Evolutionary conservation across 2,888 invertebrate species (phyloP).

Genomic region (Notocelia uddmanniana): DNA sequence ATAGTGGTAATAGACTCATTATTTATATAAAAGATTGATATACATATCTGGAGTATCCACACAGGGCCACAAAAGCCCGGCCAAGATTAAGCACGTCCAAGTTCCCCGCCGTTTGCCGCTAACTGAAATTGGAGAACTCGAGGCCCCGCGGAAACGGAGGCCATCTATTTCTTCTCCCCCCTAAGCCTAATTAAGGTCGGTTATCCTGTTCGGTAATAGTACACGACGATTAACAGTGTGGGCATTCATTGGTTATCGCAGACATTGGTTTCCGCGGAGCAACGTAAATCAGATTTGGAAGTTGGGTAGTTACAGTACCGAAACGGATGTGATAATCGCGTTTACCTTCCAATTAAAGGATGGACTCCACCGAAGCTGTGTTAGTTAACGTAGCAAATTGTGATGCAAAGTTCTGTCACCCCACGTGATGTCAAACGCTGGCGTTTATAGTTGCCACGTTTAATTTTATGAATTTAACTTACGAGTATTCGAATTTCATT

Average conservation of each 20-base stretch:
- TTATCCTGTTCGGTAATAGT: constrained; percentile 58
- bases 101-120: constrained; percentile 62
- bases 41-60: constrained; percentile 18
- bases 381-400: background rate
- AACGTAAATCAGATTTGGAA: constrained; percentile 2
- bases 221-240: constrained; percentile 48
- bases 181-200: constrained; percentile 62
- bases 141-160: constrained; percentile 60
- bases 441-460: too few species aligned
- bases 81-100: constrained; percentile 60
- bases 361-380: background rate
- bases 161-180: constrained; percentile 62
- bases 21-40: constrained; percentile 34
- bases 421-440: too few species aligned
- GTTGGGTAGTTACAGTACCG: background rate
- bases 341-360: background rate
- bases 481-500: too few species aligned
- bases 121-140: constrained; percentile 68
- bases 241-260: constrained; percentile 36
- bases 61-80: constrained; percentile 43
- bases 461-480: too few species aligned
- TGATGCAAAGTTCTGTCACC: too few species aligned
- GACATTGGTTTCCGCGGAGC: constrained; percentile 31
- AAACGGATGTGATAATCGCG: background rate
- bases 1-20: constrained; percentile 33